These are phyloP conservation scores for Dicrurus megarhynchus DNA, from an alignment of 2,113 vertebrate species.

Conservation along the genomic window DNA sequence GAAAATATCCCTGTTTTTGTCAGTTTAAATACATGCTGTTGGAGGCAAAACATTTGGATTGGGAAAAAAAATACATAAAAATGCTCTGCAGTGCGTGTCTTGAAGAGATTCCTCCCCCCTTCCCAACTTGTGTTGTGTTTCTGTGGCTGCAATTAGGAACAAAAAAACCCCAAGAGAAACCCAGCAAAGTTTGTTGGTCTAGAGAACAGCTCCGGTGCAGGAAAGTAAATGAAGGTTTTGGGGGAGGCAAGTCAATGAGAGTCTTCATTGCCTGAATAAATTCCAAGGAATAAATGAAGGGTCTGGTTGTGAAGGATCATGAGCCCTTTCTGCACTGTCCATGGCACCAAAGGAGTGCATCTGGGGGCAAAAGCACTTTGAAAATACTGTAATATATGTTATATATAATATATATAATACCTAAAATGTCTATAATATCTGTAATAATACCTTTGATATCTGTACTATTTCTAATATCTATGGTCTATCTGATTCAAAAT, in stretches of 20 bases:
- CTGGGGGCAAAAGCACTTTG: neutral
- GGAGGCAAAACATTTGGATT: slow-evolving; percentile 34
- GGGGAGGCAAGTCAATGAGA: neutral
- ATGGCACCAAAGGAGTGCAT: rapidly evolving
- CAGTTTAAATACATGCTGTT: slow-evolving; percentile 16
- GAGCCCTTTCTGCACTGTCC: neutral
- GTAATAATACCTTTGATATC: no score
- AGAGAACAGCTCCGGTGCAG: neutral
- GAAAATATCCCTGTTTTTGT: slow-evolving; percentile 29
- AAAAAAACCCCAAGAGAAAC: neutral
- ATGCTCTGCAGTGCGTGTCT: neutral
- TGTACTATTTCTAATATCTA: neutral
- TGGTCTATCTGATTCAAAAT: neutral
- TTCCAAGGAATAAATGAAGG: neutral
- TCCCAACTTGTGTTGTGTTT: neutral
- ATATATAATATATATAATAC: no score
- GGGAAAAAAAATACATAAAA: neutral
- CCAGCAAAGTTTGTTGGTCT: neutral
- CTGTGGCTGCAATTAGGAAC: neutral
- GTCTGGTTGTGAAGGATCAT: neutral
- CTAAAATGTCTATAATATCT: no score
- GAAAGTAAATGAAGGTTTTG: neutral
- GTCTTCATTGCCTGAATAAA: neutral
- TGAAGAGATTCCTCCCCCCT: neutral
- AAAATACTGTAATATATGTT: neutral